Conservation (phyloP, 2,888 invertebrate species). For the Stenchaetothrips biformis region DNA sequence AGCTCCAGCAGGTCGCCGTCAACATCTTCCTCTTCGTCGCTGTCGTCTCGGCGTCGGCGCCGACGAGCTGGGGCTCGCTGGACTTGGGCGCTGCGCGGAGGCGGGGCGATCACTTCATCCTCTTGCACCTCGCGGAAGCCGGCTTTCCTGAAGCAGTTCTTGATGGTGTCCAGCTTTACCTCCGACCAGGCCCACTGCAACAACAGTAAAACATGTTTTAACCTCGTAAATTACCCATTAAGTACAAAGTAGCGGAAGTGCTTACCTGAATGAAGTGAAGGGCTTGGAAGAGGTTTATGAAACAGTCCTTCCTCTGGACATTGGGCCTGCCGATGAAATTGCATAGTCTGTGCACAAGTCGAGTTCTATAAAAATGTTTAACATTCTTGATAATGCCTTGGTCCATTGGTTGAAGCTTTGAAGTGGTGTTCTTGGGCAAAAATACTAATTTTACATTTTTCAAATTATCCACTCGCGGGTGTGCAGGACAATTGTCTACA, state of each 20-base stretch:
- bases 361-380: constrained; percentile 34
- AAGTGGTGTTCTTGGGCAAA: constrained; percentile 30
- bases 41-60: too few species aligned
- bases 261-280: constrained; percentile 27
- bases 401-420: constrained; percentile 35
- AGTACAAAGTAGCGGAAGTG: constrained; percentile 14
- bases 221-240: background rate
- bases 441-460: constrained; percentile 29
- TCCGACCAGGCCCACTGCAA: constrained; percentile 29
- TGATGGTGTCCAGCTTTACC: constrained; percentile 33
- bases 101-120: constrained; percentile 29
- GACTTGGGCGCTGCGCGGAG: too few species aligned
- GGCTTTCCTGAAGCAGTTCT: constrained; percentile 32
- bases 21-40: too few species aligned
- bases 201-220: background rate
- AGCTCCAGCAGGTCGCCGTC: constrained; percentile 30
- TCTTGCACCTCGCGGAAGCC: constrained; percentile 29
- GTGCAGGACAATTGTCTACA: constrained; percentile 33
- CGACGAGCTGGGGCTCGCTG: too few species aligned
- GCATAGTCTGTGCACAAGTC: constrained; percentile 33
- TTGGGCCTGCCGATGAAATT: constrained; percentile 28
- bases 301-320: background rate
- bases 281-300: background rate
- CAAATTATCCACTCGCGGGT: constrained; percentile 26
- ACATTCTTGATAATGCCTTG: constrained; percentile 36